Conservation (phyloP, 1,140 invertebrate species). For the Drosophila azteca region DNA sequence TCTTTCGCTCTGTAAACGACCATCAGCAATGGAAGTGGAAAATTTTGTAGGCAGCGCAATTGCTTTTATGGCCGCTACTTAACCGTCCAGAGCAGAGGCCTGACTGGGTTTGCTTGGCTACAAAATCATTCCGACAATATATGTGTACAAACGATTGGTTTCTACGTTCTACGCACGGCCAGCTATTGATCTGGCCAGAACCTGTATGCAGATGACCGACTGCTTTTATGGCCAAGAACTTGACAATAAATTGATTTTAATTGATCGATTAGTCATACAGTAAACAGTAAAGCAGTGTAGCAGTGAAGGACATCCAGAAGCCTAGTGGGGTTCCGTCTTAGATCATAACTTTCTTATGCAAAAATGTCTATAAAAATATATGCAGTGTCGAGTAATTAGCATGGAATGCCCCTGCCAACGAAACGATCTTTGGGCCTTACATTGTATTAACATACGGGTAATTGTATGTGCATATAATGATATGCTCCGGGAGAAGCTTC, state of each 20-base stretch:
- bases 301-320: constrained; percentile 13
- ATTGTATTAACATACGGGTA: neutral
- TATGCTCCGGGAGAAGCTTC: constrained; percentile 20
- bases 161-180: constrained; percentile 35
- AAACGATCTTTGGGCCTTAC: constrained; percentile 2
- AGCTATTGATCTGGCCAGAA: constrained; percentile 30
- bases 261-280: constrained; percentile 2
- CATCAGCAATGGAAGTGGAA: constrained; percentile 40
- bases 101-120: constrained; percentile 17
- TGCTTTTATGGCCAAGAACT: constrained; percentile 25
- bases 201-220: constrained; percentile 4
- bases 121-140: constrained; percentile 6
- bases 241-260: constrained; percentile 29
- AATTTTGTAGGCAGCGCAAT: constrained; percentile 60
- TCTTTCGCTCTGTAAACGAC: constrained; percentile 7
- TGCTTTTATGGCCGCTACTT: constrained; percentile 39
- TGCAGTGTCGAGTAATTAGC: neutral
- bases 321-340: neutral
- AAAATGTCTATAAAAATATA: constrained; percentile 10
- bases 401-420: neutral
- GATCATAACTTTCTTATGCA: constrained; percentile 28
- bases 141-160: constrained; percentile 22
- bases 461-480: neutral
- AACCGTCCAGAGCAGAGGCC: constrained; percentile 21
- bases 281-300: neutral